Conservation (phyloP, 2,113 vertebrate genomes). For the Phalacrocorax brasilianus region DNA sequence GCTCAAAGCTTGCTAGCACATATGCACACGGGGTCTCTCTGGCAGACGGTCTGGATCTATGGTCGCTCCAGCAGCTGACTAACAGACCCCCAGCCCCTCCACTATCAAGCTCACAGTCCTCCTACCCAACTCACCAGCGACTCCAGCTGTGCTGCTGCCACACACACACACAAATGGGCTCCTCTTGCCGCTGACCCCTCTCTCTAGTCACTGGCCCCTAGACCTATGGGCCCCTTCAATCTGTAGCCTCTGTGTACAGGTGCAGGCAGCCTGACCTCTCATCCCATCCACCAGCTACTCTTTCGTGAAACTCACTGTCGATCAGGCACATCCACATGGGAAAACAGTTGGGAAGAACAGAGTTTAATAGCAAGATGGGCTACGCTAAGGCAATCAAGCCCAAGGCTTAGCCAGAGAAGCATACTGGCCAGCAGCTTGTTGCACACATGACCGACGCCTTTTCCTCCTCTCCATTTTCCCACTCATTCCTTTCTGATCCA, state of each 20-base stretch:
- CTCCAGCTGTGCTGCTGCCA: neutral
- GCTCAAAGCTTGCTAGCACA: neutral
- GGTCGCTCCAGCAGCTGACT: neutral
- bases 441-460: fast-evolving
- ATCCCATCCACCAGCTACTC: neutral
- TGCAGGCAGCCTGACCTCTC: neutral
- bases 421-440: neutral
- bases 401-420: neutral
- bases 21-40: fast-evolving
- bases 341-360: neutral
- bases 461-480: neutral
- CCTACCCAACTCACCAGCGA: neutral
- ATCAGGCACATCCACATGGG: neutral
- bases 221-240: fast-evolving
- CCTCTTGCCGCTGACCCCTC: neutral
- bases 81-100: neutral
- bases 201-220: neutral
- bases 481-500: neutral
- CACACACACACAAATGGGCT: neutral
- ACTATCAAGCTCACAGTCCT: neutral
- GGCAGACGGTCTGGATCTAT: neutral
- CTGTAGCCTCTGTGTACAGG: fast-evolving
- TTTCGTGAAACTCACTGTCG: neutral
- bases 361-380: neutral
- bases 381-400: neutral